phyloP scores from a whole-genome alignment of 2,888 invertebrate species.

The Hirtodrosophila trivittata region DNA sequence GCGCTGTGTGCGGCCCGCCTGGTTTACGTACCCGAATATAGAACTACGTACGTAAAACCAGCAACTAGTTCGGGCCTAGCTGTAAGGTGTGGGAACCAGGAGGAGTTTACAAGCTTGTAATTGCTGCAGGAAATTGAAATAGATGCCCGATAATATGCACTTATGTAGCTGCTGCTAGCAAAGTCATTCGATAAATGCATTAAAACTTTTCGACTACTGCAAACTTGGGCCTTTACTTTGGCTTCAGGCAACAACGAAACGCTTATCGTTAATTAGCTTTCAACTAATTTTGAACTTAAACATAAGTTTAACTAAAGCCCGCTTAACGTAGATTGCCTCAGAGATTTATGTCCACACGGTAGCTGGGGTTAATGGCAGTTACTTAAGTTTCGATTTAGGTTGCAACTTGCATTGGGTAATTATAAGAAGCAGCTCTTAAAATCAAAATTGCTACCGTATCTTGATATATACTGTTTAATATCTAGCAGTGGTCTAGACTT shows the following conservation, averaged over 20 bases:
- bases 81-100: background rate
- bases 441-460: too few species aligned
- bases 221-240: slow-evolving; percentile 30
- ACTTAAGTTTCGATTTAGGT: background rate
- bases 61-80: slow-evolving; percentile 57
- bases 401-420: slow-evolving; percentile 5
- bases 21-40: slow-evolving; percentile 3
- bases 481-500: too few species aligned
- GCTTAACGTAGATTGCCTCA: slow-evolving; percentile 43
- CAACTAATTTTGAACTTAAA: slow-evolving; percentile 71
- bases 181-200: slow-evolving; percentile 76
- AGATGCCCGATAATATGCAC: slow-evolving; percentile 79
- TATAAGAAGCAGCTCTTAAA: background rate
- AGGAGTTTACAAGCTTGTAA: slow-evolving; percentile 45
- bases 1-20: slow-evolving; percentile 18
- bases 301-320: slow-evolving; percentile 61
- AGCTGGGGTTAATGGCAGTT: background rate
- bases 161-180: slow-evolving; percentile 51
- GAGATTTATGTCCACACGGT: slow-evolving; percentile 45
- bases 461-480: too few species aligned
- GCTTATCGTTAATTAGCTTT: slow-evolving; percentile 78
- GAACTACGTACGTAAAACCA: slow-evolving; percentile 48
- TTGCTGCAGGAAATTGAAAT: slow-evolving; percentile 77
- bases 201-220: slow-evolving; percentile 66
- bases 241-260: slow-evolving; percentile 47